Evolutionary conservation across 1,140 invertebrate species (phyloP).

Genomic region (Drosophila micromelanica): DNA sequence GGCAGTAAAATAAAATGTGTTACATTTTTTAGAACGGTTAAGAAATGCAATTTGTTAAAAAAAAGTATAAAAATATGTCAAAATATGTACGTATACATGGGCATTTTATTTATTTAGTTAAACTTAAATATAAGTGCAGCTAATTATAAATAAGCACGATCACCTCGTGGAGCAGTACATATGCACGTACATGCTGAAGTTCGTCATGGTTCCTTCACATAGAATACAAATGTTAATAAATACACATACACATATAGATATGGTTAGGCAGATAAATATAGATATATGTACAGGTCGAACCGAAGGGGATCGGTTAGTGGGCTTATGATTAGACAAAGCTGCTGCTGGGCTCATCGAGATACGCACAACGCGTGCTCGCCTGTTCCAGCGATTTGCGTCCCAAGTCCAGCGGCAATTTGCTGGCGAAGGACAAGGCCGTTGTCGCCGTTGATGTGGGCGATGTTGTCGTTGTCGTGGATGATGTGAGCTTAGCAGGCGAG

Average conservation of each 20-base stretch:
- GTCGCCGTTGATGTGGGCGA: background rate
- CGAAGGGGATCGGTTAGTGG: slow-evolving; percentile 10
- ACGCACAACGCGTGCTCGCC: slow-evolving; percentile 82
- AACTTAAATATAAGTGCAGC: slow-evolving; percentile 38
- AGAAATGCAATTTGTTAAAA: background rate
- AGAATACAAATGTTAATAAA: slow-evolving; percentile 59
- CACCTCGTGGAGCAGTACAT: slow-evolving; percentile 25
- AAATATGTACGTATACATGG: background rate
- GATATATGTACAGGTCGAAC: slow-evolving; percentile 41
- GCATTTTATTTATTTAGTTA: slow-evolving; percentile 48
- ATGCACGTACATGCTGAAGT: slow-evolving; percentile 1
- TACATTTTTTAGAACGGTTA: too few species aligned
- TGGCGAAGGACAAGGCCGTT: slow-evolving; percentile 84
- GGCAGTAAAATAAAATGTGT: too few species aligned
- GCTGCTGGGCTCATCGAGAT: slow-evolving; percentile 87
- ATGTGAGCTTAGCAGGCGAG: slow-evolving; percentile 59
- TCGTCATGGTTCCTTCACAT: slow-evolving; percentile 56
- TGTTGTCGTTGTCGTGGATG: slow-evolving; percentile 36
- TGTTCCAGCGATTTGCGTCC: slow-evolving; percentile 64
- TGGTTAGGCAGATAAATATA: slow-evolving; percentile 6
- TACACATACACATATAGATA: slow-evolving; percentile 31
- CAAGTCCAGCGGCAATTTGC: slow-evolving; percentile 63
- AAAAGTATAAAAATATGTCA: background rate
- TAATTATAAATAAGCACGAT: slow-evolving; percentile 64
- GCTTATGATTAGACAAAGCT: slow-evolving; percentile 86